Evolutionary conservation across 2,797 vertebrate species (phyloP).

Genomic region (Delichon dasypus): DNA sequence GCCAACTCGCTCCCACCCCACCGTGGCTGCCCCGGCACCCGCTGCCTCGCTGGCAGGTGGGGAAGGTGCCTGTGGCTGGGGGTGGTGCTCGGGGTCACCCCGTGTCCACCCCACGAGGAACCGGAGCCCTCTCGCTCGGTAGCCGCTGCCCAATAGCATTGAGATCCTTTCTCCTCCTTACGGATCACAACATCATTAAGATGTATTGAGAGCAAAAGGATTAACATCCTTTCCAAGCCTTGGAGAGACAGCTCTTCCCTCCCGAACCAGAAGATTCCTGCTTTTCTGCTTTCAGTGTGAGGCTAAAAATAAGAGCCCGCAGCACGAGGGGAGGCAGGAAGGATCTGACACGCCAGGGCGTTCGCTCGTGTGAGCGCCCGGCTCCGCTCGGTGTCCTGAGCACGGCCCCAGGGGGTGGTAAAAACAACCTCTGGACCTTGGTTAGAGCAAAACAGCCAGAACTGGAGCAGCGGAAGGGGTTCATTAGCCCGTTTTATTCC

Average conservation of each 20-base stretch:
- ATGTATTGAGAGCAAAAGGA: background rate
- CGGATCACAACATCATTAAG: background rate
- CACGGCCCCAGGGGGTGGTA: fast-evolving
- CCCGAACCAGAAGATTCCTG: background rate
- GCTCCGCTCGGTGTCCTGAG: background rate
- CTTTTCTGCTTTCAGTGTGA: background rate
- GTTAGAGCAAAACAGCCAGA: background rate
- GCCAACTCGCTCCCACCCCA: fast-evolving
- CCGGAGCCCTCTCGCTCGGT: fast-evolving
- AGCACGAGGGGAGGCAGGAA: background rate
- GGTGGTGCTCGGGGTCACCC: fast-evolving
- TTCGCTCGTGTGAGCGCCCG: fast-evolving
- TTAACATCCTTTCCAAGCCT: background rate
- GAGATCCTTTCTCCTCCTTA: background rate
- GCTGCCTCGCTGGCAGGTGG: fast-evolving
- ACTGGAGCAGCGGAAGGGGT: background rate
- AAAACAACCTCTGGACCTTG: background rate
- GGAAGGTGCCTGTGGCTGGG: fast-evolving
- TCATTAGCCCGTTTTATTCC: background rate
- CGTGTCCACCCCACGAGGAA: fast-evolving
- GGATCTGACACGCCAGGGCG: background rate
- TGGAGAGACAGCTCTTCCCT: background rate
- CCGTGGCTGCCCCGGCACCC: fast-evolving
- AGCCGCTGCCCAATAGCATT: fast-evolving
- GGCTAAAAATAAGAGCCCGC: constrained; percentile 4